Evolutionary conservation across 2,888 invertebrate species (phyloP).

Genomic region (Leptopilina syphax): DNA sequence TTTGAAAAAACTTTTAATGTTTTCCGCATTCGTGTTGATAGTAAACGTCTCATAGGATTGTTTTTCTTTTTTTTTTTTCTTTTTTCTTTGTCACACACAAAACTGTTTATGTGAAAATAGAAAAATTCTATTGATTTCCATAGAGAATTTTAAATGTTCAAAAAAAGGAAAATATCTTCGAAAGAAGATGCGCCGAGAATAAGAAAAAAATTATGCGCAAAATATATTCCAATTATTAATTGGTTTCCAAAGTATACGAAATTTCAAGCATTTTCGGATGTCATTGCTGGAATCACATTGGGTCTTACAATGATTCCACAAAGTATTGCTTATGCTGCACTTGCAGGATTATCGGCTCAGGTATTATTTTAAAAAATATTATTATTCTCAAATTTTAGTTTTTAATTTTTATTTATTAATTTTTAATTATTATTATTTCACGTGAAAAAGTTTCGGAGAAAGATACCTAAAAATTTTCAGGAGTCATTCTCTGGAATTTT

Average conservation of each 20-base stretch:
- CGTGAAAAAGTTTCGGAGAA: too few species aligned
- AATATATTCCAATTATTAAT: constrained; percentile 79
- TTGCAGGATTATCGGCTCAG: constrained; percentile 91
- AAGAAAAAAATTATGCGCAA: constrained; percentile 46
- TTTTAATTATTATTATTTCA: too few species aligned
- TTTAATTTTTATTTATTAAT: too few species aligned
- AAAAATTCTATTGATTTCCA: neutral
- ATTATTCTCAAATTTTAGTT: too few species aligned
- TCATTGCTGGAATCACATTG: constrained; percentile 92
- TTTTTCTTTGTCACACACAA: too few species aligned
- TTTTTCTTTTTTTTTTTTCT: too few species aligned
- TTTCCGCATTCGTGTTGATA: neutral
- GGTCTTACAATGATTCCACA: constrained; percentile 96
- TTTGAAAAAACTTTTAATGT: neutral
- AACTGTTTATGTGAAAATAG: too few species aligned
- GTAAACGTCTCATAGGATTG: too few species aligned
- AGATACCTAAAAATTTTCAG: too few species aligned
- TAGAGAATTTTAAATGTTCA: constrained; percentile 1
- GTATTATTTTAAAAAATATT: constrained; percentile 67
- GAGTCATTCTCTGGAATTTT: too few species aligned
- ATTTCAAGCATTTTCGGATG: constrained; percentile 85
- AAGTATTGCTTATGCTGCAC: constrained; percentile 92
- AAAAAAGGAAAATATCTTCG: neutral
- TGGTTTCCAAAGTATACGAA: constrained; percentile 86
- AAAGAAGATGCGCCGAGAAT: neutral